Evolutionary conservation across 2,888 invertebrate genomes (phyloP).

Genomic region (Linhomoeus sp.): DNA sequence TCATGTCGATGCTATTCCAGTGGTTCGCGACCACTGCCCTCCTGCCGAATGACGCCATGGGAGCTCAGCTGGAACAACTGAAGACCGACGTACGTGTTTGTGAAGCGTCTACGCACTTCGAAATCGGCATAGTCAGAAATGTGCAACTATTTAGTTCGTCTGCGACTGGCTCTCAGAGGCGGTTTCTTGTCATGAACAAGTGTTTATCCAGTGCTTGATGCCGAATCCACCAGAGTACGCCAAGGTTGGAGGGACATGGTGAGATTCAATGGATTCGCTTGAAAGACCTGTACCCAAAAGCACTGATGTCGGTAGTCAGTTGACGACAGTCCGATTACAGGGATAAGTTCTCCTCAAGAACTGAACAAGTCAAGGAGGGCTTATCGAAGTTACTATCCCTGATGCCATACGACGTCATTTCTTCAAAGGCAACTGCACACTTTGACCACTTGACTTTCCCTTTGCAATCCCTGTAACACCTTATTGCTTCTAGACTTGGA

Average conservation of each 20-base stretch:
- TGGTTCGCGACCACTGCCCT: constrained; percentile 98
- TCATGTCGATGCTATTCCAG: constrained; percentile 43
- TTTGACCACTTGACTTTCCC: too few relatives aligned
- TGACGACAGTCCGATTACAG: constrained; percentile 15
- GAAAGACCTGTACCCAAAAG: too few relatives aligned
- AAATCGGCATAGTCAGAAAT: not conserved
- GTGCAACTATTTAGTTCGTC: constrained; percentile 52
- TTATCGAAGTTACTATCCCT: constrained; percentile 53
- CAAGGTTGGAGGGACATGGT: constrained; percentile 84
- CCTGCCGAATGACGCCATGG: constrained; percentile 49
- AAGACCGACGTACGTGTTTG: constrained; percentile 26
- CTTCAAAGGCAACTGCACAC: too few relatives aligned
- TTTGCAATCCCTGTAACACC: too few relatives aligned
- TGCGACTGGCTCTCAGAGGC: constrained; percentile 73
- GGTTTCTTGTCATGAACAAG: constrained; percentile 58
- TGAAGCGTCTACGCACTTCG: too few relatives aligned
- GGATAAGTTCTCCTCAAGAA: constrained; percentile 35
- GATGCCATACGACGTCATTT: constrained; percentile 90
- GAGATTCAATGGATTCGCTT: too few relatives aligned
- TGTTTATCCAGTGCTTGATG: constrained; percentile 73
- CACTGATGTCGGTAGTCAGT: too few relatives aligned
- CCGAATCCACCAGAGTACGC: constrained; percentile 92
- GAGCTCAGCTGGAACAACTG: constrained; percentile 21
- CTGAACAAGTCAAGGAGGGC: constrained; percentile 81
- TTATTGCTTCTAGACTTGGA: constrained; percentile 44